These are phyloP conservation scores for Gavia stellata DNA, from an alignment of 2,113 vertebrate species.

Conservation along the genomic window DNA sequence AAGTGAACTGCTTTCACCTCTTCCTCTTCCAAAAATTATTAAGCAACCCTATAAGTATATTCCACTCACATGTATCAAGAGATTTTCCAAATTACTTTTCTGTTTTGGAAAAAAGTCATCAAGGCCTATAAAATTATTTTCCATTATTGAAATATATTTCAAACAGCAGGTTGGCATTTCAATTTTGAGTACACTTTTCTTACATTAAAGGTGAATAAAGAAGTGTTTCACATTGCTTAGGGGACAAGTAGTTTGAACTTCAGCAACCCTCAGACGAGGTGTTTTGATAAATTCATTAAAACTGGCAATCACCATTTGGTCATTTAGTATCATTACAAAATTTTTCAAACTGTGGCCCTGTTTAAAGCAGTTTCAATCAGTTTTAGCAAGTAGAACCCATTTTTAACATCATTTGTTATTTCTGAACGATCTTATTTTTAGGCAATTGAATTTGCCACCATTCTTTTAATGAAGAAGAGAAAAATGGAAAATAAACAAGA, in stretches of 20 bases:
- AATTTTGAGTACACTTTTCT: background rate
- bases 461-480: background rate
- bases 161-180: background rate
- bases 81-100: background rate
- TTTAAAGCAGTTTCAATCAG: background rate
- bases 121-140: background rate
- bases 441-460: background rate
- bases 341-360: background rate
- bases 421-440: background rate
- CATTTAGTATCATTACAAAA: background rate
- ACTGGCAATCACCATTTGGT: background rate
- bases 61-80: background rate
- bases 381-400: background rate
- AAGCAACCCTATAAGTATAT: background rate
- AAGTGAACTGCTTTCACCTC: background rate
- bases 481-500: background rate
- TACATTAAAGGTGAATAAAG: background rate
- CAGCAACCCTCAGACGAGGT: background rate
- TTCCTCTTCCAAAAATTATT: background rate
- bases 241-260: background rate
- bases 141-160: background rate
- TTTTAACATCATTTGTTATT: background rate
- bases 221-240: background rate
- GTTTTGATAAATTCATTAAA: background rate
- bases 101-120: background rate